Conservation (phyloP, 2,888 invertebrate species). For the Oxycera nigricornis region DNA sequence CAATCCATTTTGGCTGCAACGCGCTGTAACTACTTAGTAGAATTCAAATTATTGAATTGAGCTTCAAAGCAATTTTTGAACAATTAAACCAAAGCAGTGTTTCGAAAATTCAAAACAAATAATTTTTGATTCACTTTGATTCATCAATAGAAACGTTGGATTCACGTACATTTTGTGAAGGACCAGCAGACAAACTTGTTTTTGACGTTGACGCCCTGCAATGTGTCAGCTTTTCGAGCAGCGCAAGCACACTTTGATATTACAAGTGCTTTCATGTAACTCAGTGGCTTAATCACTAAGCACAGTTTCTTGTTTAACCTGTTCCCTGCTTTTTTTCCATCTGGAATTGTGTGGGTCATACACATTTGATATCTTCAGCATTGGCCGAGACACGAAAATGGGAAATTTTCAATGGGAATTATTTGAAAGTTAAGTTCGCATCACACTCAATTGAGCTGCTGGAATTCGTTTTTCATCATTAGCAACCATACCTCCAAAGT, state of each 20-base stretch:
- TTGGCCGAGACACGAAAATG: background rate
- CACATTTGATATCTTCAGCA: background rate
- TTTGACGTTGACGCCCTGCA: background rate
- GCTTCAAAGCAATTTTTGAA: background rate
- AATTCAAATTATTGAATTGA: background rate
- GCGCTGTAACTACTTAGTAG: background rate
- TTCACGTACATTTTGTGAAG: background rate
- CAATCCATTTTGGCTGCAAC: background rate
- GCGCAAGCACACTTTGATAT: conserved; percentile 31
- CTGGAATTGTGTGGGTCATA: background rate
- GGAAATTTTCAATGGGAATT: no score
- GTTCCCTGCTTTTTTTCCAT: background rate
- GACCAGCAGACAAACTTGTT: background rate
- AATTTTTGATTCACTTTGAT: no score
- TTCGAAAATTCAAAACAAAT: background rate
- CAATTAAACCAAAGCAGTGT: background rate
- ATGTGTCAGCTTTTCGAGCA: conserved; percentile 13
- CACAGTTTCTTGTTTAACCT: conserved; percentile 21
- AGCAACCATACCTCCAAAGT: no score
- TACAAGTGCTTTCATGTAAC: conserved; percentile 39
- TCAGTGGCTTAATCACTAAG: conserved; percentile 33
- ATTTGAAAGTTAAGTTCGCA: no score
- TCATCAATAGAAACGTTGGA: no score
- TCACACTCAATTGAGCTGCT: no score
- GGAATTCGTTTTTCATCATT: no score